A percentile compares a stretch with the other conserved stretches of the same genome.
Conservation (phyloP, 1,140 invertebrate genomes). For the Papilio dardanus region DNA sequence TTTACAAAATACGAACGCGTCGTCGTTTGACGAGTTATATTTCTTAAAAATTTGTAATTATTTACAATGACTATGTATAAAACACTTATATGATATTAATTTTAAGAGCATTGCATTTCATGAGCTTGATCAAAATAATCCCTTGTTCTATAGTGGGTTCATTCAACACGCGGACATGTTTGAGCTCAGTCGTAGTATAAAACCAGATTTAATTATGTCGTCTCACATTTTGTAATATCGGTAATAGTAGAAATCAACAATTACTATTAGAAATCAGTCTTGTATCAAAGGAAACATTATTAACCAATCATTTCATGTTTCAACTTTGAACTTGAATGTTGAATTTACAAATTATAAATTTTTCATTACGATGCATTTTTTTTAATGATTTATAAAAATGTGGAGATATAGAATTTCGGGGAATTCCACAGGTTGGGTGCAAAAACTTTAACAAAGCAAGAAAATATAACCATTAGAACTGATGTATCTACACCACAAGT, state of each 20-base stretch:
- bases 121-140: constrained; percentile 76
- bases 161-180: constrained; percentile 48
- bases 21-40: constrained; percentile 64
- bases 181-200: constrained; percentile 48
- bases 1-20: constrained; percentile 80
- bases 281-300: constrained; percentile 71
- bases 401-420: constrained; percentile 52
- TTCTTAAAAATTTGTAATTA: constrained; percentile 78
- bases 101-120: constrained; percentile 76
- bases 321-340: constrained; percentile 54
- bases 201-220: constrained; percentile 26
- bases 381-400: constrained; percentile 43
- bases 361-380: constrained; percentile 41
- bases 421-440: constrained; percentile 48
- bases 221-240: constrained; percentile 30
- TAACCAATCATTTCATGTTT: constrained; percentile 46
- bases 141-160: constrained; percentile 67
- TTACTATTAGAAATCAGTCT: constrained; percentile 73
- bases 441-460: neutral
- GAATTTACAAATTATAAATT: constrained; percentile 49
- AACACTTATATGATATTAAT: constrained; percentile 63
- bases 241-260: constrained; percentile 48
- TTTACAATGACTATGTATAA: constrained; percentile 82
- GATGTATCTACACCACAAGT: neutral
- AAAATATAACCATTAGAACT: neutral